Conservation (phyloP, 2,113 vertebrate species). For the Condylura cristata region DNA sequence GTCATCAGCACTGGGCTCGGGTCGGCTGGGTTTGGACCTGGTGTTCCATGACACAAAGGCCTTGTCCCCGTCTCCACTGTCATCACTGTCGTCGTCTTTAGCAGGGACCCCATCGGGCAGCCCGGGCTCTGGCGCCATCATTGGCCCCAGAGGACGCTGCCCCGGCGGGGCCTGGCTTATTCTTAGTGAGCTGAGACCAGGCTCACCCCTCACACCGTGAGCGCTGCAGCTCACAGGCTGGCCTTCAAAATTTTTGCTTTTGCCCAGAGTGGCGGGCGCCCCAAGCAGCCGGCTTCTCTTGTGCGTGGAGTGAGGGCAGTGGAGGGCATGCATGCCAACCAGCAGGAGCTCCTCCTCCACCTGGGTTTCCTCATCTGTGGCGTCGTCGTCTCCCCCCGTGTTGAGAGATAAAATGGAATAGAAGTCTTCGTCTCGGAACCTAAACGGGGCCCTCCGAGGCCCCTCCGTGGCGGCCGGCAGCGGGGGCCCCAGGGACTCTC, state of each 20-base stretch:
- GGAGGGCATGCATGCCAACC: background rate
- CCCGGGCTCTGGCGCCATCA: background rate
- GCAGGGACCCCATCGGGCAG: background rate
- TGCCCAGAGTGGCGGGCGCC: background rate
- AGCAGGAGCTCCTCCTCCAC: slow-evolving; percentile 47
- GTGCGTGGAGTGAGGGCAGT: slow-evolving; percentile 13
- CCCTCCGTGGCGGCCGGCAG: background rate
- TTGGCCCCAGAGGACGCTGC: background rate
- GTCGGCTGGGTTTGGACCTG: background rate
- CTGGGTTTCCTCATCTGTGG: background rate
- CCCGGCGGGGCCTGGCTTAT: background rate
- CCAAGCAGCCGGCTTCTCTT: slow-evolving; percentile 34
- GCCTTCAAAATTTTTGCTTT: slow-evolving; percentile 19
- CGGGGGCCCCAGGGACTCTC: background rate
- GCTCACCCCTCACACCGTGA: background rate
- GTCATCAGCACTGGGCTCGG: background rate
- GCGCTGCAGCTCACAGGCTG: background rate
- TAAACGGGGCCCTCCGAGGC: background rate
- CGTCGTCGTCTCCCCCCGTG: background rate
- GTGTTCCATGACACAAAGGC: background rate
- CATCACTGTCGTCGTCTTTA: background rate
- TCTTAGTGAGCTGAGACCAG: background rate
- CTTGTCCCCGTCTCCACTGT: background rate
- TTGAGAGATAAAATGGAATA: slow-evolving; percentile 41
- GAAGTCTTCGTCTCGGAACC: slow-evolving; percentile 67